phyloP scores from a whole-genome alignment of 2,888 invertebrate species.

The Papilio gigon region DNA sequence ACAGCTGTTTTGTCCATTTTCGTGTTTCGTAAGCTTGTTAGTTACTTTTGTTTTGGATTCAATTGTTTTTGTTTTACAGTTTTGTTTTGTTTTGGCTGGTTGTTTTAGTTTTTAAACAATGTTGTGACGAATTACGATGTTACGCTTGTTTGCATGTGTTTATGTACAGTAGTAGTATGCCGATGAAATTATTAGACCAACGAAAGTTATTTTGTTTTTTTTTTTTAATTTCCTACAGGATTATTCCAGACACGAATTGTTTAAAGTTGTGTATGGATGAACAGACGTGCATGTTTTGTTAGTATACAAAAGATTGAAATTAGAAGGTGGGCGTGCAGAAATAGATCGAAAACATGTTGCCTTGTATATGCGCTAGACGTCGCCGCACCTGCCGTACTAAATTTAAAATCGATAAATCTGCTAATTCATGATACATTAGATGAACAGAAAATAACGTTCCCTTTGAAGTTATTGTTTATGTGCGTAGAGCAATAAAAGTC shows the following conservation, averaged over 20 bases:
- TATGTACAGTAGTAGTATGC: neutral
- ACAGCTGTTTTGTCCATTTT: conserved; percentile 25
- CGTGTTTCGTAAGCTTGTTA: conserved; percentile 26
- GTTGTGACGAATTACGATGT: conserved; percentile 22
- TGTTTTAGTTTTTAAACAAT: conserved; percentile 25
- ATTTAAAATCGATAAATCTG: neutral
- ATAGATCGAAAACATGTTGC: neutral
- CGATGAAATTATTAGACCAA: no score
- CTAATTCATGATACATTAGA: neutral
- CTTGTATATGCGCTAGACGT: neutral
- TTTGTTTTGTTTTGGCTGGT: conserved; percentile 18
- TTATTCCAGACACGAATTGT: no score
- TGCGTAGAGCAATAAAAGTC: no score
- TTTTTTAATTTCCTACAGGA: no score
- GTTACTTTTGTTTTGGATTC: conserved; percentile 21
- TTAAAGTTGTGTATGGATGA: no score
- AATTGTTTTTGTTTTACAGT: conserved; percentile 18
- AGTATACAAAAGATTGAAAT: neutral
- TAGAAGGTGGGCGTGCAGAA: neutral
- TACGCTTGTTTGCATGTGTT: neutral
- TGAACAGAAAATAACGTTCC: no score
- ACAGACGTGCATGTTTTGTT: no score
- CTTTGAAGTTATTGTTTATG: no score
- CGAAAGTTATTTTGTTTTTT: no score
- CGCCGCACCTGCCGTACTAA: neutral